Percentiles rank a stretch among this genome's conserved stretches.
These are phyloP conservation scores for Sicus ferrugineus DNA, from an alignment of 2,888 invertebrate genomes.

Conservation along the genomic window DNA sequence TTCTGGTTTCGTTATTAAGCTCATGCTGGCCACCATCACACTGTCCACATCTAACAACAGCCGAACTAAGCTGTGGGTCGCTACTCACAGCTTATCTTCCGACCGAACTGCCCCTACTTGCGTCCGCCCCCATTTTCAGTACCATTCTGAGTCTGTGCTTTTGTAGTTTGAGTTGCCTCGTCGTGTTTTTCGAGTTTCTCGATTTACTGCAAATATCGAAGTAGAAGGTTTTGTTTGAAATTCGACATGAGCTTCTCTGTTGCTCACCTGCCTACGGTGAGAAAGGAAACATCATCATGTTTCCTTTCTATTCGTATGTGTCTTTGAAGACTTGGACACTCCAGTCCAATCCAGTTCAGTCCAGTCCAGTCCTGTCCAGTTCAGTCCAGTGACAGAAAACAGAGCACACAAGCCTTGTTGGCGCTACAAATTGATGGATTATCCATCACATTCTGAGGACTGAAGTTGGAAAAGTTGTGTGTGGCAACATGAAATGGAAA, in stretches of 20 bases:
- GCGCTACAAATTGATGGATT: slow-evolving; percentile 47
- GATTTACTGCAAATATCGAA: slow-evolving; percentile 26
- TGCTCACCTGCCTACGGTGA: too few species aligned
- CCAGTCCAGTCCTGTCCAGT: neutral
- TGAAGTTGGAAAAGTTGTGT: neutral
- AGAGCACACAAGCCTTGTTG: neutral
- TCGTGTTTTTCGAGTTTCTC: neutral
- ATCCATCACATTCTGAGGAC: slow-evolving; percentile 25
- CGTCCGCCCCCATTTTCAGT: neutral
- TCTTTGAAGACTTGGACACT: neutral
- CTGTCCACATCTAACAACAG: neutral
- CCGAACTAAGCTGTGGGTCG: neutral
- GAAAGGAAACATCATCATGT: too few species aligned
- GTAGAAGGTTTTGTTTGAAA: slow-evolving; percentile 40
- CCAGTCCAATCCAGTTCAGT: neutral
- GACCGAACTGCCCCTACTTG: neutral
- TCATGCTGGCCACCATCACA: neutral
- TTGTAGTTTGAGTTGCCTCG: neutral
- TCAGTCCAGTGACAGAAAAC: neutral
- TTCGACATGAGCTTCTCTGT: slow-evolving; percentile 39
- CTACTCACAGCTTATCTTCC: neutral
- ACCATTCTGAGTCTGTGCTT: neutral
- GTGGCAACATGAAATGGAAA: neutral
- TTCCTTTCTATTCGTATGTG: slow-evolving; percentile 19
- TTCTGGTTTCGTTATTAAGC: neutral